Evolutionary conservation across 2,888 invertebrate species (phyloP).

Genomic region (Parapristionchus giblindavisi): DNA sequence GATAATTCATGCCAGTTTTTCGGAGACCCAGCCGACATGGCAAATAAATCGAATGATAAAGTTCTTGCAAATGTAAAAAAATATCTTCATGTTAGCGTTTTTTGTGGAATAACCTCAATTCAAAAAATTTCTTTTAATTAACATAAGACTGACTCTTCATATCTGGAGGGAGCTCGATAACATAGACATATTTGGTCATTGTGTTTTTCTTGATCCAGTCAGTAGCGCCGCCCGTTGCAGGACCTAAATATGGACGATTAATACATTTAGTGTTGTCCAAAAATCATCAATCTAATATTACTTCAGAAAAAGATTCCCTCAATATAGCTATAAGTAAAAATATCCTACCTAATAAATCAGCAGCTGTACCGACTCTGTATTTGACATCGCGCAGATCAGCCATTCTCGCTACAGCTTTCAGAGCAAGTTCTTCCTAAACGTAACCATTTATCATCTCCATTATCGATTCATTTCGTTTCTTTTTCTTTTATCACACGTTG

Average conservation of each 20-base stretch:
- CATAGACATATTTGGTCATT: slow-evolving; percentile 67
- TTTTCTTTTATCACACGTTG: too few relatives aligned
- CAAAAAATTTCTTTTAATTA: not conserved
- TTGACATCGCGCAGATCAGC: slow-evolving; percentile 57
- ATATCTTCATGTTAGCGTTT: too few relatives aligned
- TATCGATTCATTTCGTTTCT: too few relatives aligned
- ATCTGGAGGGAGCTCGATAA: slow-evolving; percentile 68
- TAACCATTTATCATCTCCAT: too few relatives aligned
- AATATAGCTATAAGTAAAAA: too few relatives aligned
- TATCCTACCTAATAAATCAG: slow-evolving; percentile 60
- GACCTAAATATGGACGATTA: slow-evolving; percentile 41
- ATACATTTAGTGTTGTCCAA: too few relatives aligned
- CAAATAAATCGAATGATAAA: not conserved
- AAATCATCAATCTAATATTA: too few relatives aligned
- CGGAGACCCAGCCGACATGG: not conserved
- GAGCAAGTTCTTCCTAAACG: slow-evolving; percentile 55
- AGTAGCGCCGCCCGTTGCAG: slow-evolving; percentile 67
- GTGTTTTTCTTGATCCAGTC: slow-evolving; percentile 69
- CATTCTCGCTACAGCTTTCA: slow-evolving; percentile 51
- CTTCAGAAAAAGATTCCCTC: too few relatives aligned
- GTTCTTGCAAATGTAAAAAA: not conserved
- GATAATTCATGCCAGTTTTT: too few relatives aligned
- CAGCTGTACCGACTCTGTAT: slow-evolving; percentile 65
- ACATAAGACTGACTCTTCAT: slow-evolving; percentile 52
- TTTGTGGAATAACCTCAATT: too few relatives aligned